Conservation (phyloP, 92 coral and sea anemone genomes). For the Virgularia gustaviana region DNA sequence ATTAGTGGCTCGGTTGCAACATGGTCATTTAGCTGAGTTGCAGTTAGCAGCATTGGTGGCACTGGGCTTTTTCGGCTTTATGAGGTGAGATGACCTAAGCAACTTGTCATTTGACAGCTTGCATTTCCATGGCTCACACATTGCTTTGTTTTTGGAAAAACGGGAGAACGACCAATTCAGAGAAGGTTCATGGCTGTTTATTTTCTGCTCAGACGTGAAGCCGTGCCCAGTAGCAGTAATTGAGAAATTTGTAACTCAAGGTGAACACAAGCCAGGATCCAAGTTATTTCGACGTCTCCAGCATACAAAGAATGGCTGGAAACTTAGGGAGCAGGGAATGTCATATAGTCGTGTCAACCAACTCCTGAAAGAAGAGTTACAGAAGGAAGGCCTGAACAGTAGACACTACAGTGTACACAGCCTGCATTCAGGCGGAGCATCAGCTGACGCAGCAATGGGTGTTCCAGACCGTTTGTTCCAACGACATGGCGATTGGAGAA, state of each 20-base stretch:
- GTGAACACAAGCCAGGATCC: conserved; percentile 29
- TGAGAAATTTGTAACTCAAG: conserved; percentile 28
- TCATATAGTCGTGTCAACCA: conserved; percentile 37
- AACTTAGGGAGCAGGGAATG: conserved; percentile 36
- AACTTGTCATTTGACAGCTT: conserved; percentile 29
- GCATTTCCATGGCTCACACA: conserved; percentile 26
- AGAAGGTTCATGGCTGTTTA: conserved; percentile 47
- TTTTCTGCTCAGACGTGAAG: conserved; percentile 10
- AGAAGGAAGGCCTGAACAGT: conserved; percentile 36
- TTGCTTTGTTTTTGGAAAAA: conserved; percentile 35
- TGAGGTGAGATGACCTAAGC: conserved; percentile 43
- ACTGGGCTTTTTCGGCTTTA: conserved; percentile 37
- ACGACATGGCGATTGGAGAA: conserved; percentile 46
- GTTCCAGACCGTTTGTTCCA: conserved; percentile 48
- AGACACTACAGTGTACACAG: conserved; percentile 36
- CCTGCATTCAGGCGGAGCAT: conserved; percentile 42
- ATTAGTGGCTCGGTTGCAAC: conserved; percentile 31
- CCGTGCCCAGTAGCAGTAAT: conserved; percentile 29
- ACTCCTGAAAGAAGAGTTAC: conserved; percentile 44
- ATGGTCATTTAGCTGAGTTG: conserved; percentile 29
- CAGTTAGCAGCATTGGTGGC: conserved; percentile 28
- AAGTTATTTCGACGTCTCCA: conserved; percentile 30
- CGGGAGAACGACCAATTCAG: conserved; percentile 43
- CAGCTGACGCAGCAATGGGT: conserved; percentile 39
- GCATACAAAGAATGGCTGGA: conserved; percentile 35